Conservation (phyloP, 2,888 invertebrate genomes). For the Tetrapedia diversipes region DNA sequence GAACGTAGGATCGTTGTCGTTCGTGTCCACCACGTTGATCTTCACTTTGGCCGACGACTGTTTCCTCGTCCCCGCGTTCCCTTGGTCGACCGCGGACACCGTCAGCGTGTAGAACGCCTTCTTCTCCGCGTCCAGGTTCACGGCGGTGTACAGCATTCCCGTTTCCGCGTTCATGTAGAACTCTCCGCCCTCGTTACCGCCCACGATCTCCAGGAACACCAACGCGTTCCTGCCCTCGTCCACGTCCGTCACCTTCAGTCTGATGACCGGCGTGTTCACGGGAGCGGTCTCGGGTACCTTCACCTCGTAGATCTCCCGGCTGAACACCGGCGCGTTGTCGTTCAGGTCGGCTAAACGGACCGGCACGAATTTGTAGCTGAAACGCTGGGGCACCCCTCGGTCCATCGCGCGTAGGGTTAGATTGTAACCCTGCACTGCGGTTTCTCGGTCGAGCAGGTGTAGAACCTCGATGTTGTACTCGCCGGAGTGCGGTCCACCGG, state of each 20-base stretch:
- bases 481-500: constrained; percentile 82
- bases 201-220: constrained; percentile 94
- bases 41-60: constrained; percentile 96
- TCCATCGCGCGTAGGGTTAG: constrained; percentile 94
- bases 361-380: constrained; percentile 91
- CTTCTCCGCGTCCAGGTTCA: constrained; percentile 92
- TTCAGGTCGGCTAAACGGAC: constrained; percentile 92
- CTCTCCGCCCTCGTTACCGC: constrained; percentile 95
- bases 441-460: constrained; percentile 90
- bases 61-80: constrained; percentile 91
- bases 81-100: constrained; percentile 94
- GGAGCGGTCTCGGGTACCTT: constrained; percentile 95
- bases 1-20: constrained; percentile 97
- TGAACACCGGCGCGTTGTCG: constrained; percentile 94
- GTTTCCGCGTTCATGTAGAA: constrained; percentile 94
- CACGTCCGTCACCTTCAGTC: constrained; percentile 93
- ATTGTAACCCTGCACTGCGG: constrained; percentile 92
- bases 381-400: constrained; percentile 90
- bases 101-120: constrained; percentile 93
- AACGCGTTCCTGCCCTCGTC: constrained; percentile 93
- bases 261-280: constrained; percentile 93
- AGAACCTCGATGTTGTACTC: constrained; percentile 92
- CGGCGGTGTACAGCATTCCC: constrained; percentile 94
- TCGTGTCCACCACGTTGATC: constrained; percentile 94
- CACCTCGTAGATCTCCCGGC: constrained; percentile 93